Evolutionary conservation across 92 coral and sea anemone genomes (phyloP).

Genomic region (Zoanthus sansibaricus): DNA sequence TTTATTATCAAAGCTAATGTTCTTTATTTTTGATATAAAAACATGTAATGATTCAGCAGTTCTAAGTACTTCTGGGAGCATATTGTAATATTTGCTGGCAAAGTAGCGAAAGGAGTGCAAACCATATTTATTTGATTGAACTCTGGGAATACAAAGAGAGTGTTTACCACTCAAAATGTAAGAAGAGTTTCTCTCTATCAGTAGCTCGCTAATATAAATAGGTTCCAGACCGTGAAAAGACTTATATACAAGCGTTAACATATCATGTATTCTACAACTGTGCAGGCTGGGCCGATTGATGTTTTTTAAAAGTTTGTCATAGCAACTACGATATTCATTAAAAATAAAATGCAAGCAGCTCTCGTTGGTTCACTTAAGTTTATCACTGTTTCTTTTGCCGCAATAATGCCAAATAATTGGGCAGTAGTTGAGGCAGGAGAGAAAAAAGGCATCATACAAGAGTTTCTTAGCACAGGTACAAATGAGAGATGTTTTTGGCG

Average conservation of each 20-base stretch:
- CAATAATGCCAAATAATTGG: conserved; percentile 23
- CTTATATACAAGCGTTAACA: conserved; percentile 11
- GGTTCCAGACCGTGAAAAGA: conserved; percentile 27
- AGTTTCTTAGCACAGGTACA: conserved; percentile 39
- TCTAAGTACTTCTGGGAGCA: too few relatives aligned
- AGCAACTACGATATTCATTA: conserved; percentile 51
- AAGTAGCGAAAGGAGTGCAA: not conserved
- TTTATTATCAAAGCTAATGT: too few relatives aligned
- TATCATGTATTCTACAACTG: conserved; percentile 20
- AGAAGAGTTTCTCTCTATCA: conserved; percentile 17
- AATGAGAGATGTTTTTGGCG: too few relatives aligned
- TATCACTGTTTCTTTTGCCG: conserved; percentile 49
- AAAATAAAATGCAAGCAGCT: conserved; percentile 60
- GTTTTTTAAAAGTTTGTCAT: conserved; percentile 23
- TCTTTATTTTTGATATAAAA: too few relatives aligned
- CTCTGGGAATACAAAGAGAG: conserved; percentile 43
- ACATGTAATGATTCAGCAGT: too few relatives aligned
- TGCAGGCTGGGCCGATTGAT: not conserved
- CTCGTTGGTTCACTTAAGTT: conserved; percentile 67
- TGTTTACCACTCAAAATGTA: conserved; percentile 37
- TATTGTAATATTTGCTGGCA: too few relatives aligned
- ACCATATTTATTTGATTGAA: conserved; percentile 45
- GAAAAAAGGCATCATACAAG: conserved; percentile 61
- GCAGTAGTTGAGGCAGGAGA: conserved; percentile 66
- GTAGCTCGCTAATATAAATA: not conserved